phyloP scores from a whole-genome alignment of 2,888 invertebrate genomes.

The Phorcus lineatus region DNA sequence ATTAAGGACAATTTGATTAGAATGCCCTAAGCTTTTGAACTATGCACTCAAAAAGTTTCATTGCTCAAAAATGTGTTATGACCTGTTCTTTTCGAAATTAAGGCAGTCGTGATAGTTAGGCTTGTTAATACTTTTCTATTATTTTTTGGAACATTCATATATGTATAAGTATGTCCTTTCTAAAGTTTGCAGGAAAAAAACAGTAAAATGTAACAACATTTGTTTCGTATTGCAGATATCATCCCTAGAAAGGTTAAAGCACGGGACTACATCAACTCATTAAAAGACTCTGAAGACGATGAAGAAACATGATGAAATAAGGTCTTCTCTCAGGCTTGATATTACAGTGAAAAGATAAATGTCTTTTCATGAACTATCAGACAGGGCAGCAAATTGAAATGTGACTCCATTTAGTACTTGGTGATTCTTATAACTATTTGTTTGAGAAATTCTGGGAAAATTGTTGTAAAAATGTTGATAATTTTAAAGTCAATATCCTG shows the following conservation, averaged over 20 bases:
- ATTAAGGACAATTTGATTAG: neutral
- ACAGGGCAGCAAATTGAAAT: too few relatives aligned
- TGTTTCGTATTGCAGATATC: conserved; percentile 61
- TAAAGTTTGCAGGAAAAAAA: neutral
- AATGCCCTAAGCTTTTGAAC: neutral
- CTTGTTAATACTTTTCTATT: neutral
- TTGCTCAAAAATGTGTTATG: neutral
- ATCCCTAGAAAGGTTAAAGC: conserved; percentile 70
- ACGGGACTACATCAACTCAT: conserved; percentile 61
- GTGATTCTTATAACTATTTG: too few relatives aligned
- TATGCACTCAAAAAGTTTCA: neutral
- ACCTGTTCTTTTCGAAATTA: neutral
- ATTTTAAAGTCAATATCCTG: too few relatives aligned
- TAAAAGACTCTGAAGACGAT: conserved; percentile 51
- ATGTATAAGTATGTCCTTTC: neutral
- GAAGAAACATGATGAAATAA: conserved; percentile 33
- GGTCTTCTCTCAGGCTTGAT: too few relatives aligned
- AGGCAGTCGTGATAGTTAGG: neutral
- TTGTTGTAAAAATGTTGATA: too few relatives aligned
- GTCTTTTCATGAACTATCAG: too few relatives aligned
- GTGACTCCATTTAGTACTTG: too few relatives aligned
- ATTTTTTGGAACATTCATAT: neutral
- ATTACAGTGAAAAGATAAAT: too few relatives aligned
- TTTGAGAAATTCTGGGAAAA: too few relatives aligned
- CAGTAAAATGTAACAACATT: neutral